phyloP scores from a whole-genome alignment of 2,797 vertebrate species.

The Galagoides demidoff region DNA sequence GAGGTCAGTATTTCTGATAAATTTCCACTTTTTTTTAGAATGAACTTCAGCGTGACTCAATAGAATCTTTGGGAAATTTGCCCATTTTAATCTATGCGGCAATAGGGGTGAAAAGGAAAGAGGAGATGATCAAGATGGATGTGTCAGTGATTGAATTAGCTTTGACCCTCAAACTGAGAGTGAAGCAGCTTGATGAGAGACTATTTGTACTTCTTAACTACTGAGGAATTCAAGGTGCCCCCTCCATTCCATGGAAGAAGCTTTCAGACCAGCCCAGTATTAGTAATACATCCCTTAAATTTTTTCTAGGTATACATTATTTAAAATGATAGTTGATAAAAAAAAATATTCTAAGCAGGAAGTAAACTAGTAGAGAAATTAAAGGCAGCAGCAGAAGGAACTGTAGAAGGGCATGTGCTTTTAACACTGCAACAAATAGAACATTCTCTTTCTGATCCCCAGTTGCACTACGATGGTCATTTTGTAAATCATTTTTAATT shows the following conservation, averaged over 20 bases:
- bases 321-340: slow-evolving; percentile 38
- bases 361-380: neutral
- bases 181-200: slow-evolving; percentile 13
- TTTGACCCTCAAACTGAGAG: slow-evolving; percentile 54
- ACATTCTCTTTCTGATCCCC: slow-evolving; percentile 68
- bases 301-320: slow-evolving; percentile 30
- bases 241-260: neutral
- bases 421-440: neutral
- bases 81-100: slow-evolving; percentile 8
- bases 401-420: slow-evolving; percentile 10
- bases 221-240: neutral
- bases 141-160: slow-evolving; percentile 42
- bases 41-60: slow-evolving; percentile 28
- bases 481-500: slow-evolving; percentile 88
- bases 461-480: slow-evolving; percentile 64
- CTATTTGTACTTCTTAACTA: neutral
- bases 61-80: slow-evolving; percentile 36
- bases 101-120: neutral
- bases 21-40: slow-evolving; percentile 36
- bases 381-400: slow-evolving; percentile 63
- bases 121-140: slow-evolving; percentile 10
- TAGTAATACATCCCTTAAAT: neutral
- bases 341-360: neutral
- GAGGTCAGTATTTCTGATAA: slow-evolving; percentile 49
- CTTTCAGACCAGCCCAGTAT: neutral